Conservation (phyloP, 2,113 vertebrate genomes). For the Clarias gariepinus region DNA sequence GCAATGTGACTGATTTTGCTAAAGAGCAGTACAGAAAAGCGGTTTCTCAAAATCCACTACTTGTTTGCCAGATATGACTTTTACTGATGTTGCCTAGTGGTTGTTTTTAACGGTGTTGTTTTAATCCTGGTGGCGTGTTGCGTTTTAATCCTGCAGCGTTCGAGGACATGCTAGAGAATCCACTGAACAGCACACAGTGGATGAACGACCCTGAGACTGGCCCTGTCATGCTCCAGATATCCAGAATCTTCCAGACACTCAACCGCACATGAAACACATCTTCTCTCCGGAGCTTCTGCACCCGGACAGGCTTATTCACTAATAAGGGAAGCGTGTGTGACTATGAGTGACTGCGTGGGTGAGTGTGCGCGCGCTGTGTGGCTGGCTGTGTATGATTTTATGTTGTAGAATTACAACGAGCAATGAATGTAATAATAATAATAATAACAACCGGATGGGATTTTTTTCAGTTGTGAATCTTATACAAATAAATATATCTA, state of each 20-base stretch:
- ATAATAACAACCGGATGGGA: constrained; percentile 48
- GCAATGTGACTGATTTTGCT: background rate
- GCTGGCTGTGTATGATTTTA: constrained; percentile 53
- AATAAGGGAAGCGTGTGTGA: constrained; percentile 36
- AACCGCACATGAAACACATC: constrained; percentile 86
- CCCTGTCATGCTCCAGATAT: constrained; percentile 99
- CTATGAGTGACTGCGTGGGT: constrained; percentile 40
- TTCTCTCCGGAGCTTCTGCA: constrained; percentile 8
- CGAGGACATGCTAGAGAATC: constrained; percentile 99
- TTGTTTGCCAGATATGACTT: background rate
- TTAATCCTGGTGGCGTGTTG: constrained; percentile 6
- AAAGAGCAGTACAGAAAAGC: background rate
- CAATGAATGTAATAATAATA: constrained; percentile 59
- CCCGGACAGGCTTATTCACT: constrained; percentile 30
- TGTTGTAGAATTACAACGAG: constrained; percentile 63
- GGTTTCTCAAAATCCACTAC: background rate
- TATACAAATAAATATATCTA: constrained; percentile 65
- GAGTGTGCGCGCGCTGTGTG: background rate
- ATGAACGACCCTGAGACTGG: constrained; percentile 98
- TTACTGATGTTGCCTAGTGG: background rate
- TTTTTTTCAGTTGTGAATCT: constrained; percentile 43
- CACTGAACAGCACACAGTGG: constrained; percentile 98
- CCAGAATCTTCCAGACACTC: constrained; percentile 98
- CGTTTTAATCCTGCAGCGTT: constrained; percentile 73
- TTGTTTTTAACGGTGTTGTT: background rate